Evolutionary conservation across 2,888 invertebrate species (phyloP).

Genomic region (Folsomia manolachei): DNA sequence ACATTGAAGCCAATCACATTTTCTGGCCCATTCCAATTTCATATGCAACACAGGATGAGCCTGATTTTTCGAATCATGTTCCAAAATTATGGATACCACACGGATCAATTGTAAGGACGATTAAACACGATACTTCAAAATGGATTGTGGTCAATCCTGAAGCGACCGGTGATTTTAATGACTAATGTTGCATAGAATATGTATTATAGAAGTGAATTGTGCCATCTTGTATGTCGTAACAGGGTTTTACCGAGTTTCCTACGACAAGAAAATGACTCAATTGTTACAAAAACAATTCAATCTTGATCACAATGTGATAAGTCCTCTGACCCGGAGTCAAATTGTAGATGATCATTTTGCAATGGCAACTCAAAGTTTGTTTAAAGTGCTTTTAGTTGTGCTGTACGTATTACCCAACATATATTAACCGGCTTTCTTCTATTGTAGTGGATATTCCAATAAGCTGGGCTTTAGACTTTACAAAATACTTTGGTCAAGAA

Average conservation of each 20-base stretch:
- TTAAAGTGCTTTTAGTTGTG: background rate
- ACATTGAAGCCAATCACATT: slow-evolving; percentile 20
- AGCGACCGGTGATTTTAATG: slow-evolving; percentile 51
- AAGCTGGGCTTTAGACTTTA: slow-evolving; percentile 26
- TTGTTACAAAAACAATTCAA: slow-evolving; percentile 47
- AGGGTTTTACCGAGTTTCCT: slow-evolving; percentile 51
- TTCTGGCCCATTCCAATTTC: slow-evolving; percentile 45
- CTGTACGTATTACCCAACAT: too few relatives aligned
- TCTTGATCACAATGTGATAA: slow-evolving; percentile 53
- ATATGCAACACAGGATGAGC: slow-evolving; percentile 30
- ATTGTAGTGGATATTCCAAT: slow-evolving; percentile 27
- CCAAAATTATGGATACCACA: slow-evolving; percentile 42
- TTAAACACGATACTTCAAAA: slow-evolving; percentile 34
- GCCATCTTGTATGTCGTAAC: background rate
- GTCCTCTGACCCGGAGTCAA: slow-evolving; percentile 56
- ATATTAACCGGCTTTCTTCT: background rate
- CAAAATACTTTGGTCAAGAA: slow-evolving; percentile 31
- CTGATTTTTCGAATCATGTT: slow-evolving; percentile 35
- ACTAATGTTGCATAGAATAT: too few relatives aligned
- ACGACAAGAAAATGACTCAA: slow-evolving; percentile 50
- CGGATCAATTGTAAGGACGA: slow-evolving; percentile 13
- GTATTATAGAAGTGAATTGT: background rate
- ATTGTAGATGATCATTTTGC: slow-evolving; percentile 56
- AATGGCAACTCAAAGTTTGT: slow-evolving; percentile 49
- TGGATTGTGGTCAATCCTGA: slow-evolving; percentile 53